These are phyloP conservation scores for Argyresthia goedartella DNA, from an alignment of 2,888 invertebrate genomes.

Conservation along the genomic window DNA sequence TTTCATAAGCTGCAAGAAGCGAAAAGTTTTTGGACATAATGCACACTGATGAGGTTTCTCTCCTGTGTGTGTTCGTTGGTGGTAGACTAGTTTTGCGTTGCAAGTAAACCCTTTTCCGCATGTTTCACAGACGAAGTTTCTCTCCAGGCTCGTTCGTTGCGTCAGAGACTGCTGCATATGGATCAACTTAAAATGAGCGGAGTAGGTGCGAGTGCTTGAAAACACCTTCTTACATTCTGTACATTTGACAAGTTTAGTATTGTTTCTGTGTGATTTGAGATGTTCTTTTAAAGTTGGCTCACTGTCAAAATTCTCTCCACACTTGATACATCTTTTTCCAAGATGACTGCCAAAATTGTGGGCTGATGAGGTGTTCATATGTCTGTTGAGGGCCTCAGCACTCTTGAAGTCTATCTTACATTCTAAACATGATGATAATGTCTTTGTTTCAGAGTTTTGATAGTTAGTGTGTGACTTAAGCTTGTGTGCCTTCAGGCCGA, in stretches of 20 bases:
- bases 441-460: background rate
- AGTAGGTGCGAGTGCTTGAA: background rate
- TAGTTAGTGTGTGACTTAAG: constrained; percentile 28
- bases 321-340: too few relatives aligned
- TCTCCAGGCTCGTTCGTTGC: background rate
- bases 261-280: too few relatives aligned
- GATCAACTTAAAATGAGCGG: background rate
- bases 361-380: background rate
- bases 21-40: constrained; percentile 32
- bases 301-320: too few relatives aligned
- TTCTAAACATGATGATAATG: background rate
- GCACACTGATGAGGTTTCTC: constrained; percentile 42
- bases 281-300: too few relatives aligned
- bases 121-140: background rate
- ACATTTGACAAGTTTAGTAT: too few relatives aligned
- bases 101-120: constrained; percentile 22
- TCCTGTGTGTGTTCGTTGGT: constrained; percentile 44
- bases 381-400: background rate
- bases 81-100: constrained; percentile 29
- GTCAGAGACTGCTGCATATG: background rate
- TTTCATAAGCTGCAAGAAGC: constrained; percentile 40
- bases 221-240: too few relatives aligned
- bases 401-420: background rate
- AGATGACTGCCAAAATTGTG: background rate
- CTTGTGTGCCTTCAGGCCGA: constrained; percentile 39